Percentiles rank a stretch among this genome's conserved stretches.
Evolutionary conservation across 1,140 invertebrate species (phyloP).

Genomic region (Steinernema khuongi): DNA sequence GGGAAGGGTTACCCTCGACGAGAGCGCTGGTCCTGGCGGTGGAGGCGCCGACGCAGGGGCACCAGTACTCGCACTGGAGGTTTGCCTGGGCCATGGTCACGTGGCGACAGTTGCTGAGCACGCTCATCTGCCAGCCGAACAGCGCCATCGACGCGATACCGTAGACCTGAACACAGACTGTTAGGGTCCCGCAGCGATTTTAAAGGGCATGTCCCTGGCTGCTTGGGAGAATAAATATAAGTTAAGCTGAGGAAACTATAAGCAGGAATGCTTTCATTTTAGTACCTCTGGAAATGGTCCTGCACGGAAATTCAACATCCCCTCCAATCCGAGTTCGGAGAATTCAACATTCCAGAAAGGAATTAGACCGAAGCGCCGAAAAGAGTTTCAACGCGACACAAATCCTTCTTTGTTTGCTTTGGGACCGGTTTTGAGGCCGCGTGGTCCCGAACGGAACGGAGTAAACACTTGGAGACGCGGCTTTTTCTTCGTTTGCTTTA

Average conservation of each 20-base stretch:
- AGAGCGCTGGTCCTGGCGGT: slow-evolving; percentile 54
- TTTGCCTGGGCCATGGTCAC: slow-evolving; percentile 58
- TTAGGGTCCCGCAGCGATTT: slow-evolving; percentile 15
- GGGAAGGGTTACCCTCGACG: slow-evolving; percentile 48
- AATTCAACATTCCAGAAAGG: neutral
- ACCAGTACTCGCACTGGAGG: slow-evolving; percentile 58
- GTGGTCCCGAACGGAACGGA: too few relatives aligned
- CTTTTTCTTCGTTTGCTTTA: too few relatives aligned
- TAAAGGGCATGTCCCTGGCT: neutral
- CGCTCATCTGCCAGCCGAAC: slow-evolving; percentile 55
- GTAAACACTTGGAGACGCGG: too few relatives aligned
- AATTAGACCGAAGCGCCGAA: too few relatives aligned
- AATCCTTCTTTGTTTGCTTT: too few relatives aligned
- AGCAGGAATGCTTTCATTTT: too few relatives aligned
- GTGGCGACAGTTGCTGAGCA: slow-evolving; percentile 48
- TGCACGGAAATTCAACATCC: too few relatives aligned
- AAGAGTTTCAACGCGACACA: too few relatives aligned
- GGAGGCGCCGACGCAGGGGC: slow-evolving; percentile 57
- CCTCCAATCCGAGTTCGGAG: neutral
- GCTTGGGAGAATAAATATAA: neutral
- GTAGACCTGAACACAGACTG: slow-evolving; percentile 45
- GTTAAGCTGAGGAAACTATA: slow-evolving; percentile 15
- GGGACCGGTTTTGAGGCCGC: too few relatives aligned
- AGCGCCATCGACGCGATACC: slow-evolving; percentile 49
- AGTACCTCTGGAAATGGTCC: too few relatives aligned